Base-by-base conservation (phyloP, 1,140 invertebrate species). In the Branchinecta lindahli region DNA sequence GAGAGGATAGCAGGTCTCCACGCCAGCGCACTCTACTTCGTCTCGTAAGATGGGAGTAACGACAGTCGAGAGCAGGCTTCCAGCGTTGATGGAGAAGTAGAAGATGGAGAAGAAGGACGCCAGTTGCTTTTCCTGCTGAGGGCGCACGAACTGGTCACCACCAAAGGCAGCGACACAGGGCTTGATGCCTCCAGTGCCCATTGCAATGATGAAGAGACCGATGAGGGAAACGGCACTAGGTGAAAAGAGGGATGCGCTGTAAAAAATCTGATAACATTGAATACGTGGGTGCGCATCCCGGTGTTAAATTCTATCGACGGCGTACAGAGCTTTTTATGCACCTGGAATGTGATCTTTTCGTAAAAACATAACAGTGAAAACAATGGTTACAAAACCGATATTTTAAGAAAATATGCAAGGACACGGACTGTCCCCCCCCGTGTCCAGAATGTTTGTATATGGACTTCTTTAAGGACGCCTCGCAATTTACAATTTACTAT, bases 131-230 rank as follows among this genome's bases (percentile, higher is more conserved):
- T 85, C 86, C 79, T 89, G 90, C 75, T 87, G 84, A 0, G 91
- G 91, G 71, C 75, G 70, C 77, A 80, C 81, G 77, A 95, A 96
- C 81, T 99, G 96, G 80, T 99, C 96, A 0, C 93, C 96, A 20
- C 96, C 96, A 79, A 99, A 98, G 0, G 96, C 90, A 0, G 92
- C 86, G 0, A 98, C 95, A 77, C 94, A 98, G 0, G 96, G 94
- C 77, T 99, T 99, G 75, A 99, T 98, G 4, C 96, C 93, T 8
- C 94, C 96, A 0, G 92, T 94, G 0, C 94, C 93, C 12, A 94
- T 70, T 4, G 92, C 92, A 73, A 96, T 92, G 15, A 95, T 79
- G 0, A 87, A 74, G 70, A 96, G 79, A 0, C 92, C 92, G n/a
- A 91, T 8, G 8, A 93, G 82, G 3, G 88, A 86, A 46, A 91